Conservation (phyloP, 2,797 vertebrate species). For the Coregonus ussuriensis region DNA sequence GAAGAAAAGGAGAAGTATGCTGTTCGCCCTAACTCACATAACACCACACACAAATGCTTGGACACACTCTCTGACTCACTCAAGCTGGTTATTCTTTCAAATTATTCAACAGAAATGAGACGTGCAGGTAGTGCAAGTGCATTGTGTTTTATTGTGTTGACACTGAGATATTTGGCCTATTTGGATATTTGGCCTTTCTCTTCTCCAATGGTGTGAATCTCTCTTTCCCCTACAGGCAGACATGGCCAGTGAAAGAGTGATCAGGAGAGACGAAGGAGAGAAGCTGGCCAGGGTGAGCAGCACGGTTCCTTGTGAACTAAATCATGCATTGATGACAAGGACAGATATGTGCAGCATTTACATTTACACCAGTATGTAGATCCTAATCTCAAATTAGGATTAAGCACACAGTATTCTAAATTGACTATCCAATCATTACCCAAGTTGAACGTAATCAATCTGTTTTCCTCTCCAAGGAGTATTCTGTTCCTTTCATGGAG, state of each 20-base stretch:
- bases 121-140: neutral
- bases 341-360: neutral
- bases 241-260: constrained; percentile 82
- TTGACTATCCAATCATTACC: constrained; percentile 6
- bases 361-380: neutral
- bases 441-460: neutral
- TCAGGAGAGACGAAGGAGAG: constrained; percentile 89
- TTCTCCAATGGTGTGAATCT: neutral
- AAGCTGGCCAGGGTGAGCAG: constrained; percentile 85
- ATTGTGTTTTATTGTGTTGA: neutral
- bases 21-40: neutral
- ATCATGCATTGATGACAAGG: neutral
- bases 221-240: constrained; percentile 79
- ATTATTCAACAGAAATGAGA: neutral
- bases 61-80: neutral
- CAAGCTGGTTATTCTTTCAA: neutral
- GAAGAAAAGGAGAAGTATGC: neutral
- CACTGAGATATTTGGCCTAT: neutral
- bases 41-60: neutral
- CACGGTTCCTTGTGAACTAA: neutral
- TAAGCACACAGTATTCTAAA: neutral
- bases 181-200: neutral
- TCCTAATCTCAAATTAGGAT: neutral
- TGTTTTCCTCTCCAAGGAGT: constrained; percentile 81
- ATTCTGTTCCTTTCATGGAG: constrained; percentile 96